These are phyloP conservation scores for Peromyscus aztecus DNA, from an alignment of 2,797 vertebrate species.

Conservation along the genomic window DNA sequence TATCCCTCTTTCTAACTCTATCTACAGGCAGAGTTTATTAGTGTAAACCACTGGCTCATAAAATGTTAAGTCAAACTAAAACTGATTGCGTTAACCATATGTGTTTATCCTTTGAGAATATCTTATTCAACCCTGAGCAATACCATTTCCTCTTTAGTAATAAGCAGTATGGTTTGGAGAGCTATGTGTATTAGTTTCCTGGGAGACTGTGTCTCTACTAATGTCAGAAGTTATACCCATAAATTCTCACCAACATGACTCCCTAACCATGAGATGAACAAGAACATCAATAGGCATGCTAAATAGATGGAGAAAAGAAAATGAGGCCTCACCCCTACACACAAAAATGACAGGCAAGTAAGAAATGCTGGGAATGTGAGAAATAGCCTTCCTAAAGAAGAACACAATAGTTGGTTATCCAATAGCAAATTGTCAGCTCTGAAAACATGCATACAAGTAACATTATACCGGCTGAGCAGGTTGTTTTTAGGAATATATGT, in stretches of 20 bases:
- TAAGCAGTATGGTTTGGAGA: too few relatives aligned
- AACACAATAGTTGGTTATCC: neutral
- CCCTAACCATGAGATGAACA: neutral
- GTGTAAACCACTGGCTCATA: too few relatives aligned
- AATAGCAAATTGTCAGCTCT: neutral
- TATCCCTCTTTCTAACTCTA: too few relatives aligned
- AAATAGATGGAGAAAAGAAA: neutral
- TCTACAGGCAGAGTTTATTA: too few relatives aligned
- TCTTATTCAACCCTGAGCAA: too few relatives aligned
- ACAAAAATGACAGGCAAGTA: neutral
- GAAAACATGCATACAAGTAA: neutral
- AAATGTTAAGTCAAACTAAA: too few relatives aligned
- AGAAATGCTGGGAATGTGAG: neutral
- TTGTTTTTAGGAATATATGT: neutral
- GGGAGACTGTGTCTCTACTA: too few relatives aligned
- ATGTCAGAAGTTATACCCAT: too few relatives aligned
- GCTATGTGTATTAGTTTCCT: too few relatives aligned
- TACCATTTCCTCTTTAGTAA: too few relatives aligned
- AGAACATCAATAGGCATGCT: neutral
- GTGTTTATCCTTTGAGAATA: too few relatives aligned
- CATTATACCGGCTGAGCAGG: neutral
- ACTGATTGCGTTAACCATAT: too few relatives aligned
- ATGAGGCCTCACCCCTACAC: neutral
- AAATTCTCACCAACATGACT: neutral
- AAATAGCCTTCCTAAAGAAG: neutral